These are phyloP conservation scores for Anniella stebbinsi DNA, from an alignment of 2,797 vertebrate genomes.

Conservation along the genomic window DNA sequence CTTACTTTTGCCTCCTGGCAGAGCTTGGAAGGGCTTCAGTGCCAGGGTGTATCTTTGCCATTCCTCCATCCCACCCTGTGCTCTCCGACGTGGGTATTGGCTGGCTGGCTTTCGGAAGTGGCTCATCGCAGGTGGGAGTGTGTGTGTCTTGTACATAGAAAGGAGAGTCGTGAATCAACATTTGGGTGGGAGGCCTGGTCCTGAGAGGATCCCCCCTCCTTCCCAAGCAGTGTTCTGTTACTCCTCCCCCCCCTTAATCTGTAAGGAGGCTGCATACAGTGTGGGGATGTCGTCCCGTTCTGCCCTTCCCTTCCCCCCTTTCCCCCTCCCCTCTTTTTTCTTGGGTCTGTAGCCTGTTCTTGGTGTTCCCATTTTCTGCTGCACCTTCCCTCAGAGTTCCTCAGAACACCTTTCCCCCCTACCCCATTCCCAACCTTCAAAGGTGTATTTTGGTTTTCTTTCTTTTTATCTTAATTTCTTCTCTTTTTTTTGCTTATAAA, in stretches of 20 bases:
- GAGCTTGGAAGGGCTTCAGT: neutral
- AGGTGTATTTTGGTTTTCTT: slow-evolving; percentile 31
- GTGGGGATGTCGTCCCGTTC: slow-evolving; percentile 18
- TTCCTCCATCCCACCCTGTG: neutral
- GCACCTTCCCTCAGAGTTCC: slow-evolving; percentile 4
- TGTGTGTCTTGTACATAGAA: neutral
- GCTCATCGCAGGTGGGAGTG: neutral
- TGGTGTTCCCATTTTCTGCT: slow-evolving; percentile 33
- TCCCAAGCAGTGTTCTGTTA: slow-evolving; percentile 8
- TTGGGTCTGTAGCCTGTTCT: slow-evolving; percentile 30
- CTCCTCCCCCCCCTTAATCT: neutral
- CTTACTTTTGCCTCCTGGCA: neutral
- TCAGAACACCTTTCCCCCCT: neutral
- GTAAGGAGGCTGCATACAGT: slow-evolving; percentile 13
- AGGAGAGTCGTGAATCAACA: neutral
- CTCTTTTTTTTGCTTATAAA: slow-evolving; percentile 39
- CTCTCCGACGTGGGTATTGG: slow-evolving; percentile 8
- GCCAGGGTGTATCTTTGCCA: neutral
- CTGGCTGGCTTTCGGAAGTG: neutral
- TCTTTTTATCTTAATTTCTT: slow-evolving; percentile 31
- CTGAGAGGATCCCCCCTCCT: neutral
- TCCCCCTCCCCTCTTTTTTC: neutral
- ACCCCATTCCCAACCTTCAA: neutral
- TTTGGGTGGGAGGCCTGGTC: slow-evolving; percentile 9
- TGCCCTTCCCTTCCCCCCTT: neutral